Evolutionary conservation across 1,140 invertebrate genomes (phyloP).

Genomic region (Carcinoscorpius rotundicauda): DNA sequence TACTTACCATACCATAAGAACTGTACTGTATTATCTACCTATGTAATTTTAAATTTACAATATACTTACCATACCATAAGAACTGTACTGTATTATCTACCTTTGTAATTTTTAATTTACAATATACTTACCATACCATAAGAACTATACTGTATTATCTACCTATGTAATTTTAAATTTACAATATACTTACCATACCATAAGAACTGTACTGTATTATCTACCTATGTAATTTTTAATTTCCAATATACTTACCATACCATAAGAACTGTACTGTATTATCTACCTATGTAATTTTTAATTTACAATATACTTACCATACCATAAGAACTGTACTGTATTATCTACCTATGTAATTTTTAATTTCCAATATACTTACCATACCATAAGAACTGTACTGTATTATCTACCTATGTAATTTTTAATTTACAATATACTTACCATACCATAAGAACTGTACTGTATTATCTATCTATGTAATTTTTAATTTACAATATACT

Average conservation of each 20-base stretch:
- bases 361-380: slow-evolving; percentile 45
- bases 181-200: slow-evolving; percentile 77
- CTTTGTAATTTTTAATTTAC: not conserved
- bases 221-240: not conserved
- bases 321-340: slow-evolving; percentile 75
- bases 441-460: slow-evolving; percentile 99
- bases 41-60: not conserved
- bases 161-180: not conserved
- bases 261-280: slow-evolving; percentile 49
- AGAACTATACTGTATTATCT: too few species aligned
- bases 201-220: too few species aligned
- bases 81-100: too few species aligned
- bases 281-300: not conserved
- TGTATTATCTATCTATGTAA: not conserved
- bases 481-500: slow-evolving; percentile 28
- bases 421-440: slow-evolving; percentile 35
- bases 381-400: slow-evolving; percentile 89
- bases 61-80: slow-evolving; percentile 90
- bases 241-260: slow-evolving; percentile 63
- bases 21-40: not conserved
- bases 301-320: slow-evolving; percentile 51
- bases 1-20: slow-evolving; percentile 96
- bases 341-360: not conserved
- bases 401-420: not conserved
- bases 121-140: slow-evolving; percentile 83